phyloP scores from a whole-genome alignment of 2,797 vertebrate species.

The Lateolabrax maculatus region DNA sequence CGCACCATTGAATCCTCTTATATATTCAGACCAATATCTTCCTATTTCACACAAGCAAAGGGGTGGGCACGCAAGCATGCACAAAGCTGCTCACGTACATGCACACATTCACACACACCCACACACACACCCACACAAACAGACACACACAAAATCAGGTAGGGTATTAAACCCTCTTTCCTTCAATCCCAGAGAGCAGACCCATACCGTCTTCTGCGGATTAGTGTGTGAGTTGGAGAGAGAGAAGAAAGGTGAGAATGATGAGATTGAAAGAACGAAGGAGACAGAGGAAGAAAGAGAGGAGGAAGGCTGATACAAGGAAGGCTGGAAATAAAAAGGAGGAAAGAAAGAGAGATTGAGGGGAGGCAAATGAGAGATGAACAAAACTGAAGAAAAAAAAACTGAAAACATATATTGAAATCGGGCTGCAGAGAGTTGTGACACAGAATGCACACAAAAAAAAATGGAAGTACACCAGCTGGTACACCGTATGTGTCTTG shows the following conservation, averaged over 20 bases:
- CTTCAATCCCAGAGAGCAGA: slow-evolving; percentile 68
- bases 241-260: slow-evolving; percentile 45
- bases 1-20: slow-evolving; percentile 61
- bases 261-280: slow-evolving; percentile 47
- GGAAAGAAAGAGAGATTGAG: neutral
- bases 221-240: slow-evolving; percentile 62
- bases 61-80: slow-evolving; percentile 44
- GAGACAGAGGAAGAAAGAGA: slow-evolving; percentile 17
- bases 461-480: neutral
- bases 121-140: slow-evolving; percentile 25
- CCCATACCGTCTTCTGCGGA: slow-evolving; percentile 55
- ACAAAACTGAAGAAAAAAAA: neutral
- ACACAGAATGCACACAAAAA: slow-evolving; percentile 4
- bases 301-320: slow-evolving; percentile 22
- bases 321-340: neutral
- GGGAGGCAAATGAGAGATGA: slow-evolving; percentile 32
- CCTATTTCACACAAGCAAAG: slow-evolving; percentile 65
- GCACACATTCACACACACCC: slow-evolving; percentile 26
- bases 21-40: slow-evolving; percentile 77
- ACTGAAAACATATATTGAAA: slow-evolving; percentile 6
- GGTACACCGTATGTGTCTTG: neutral
- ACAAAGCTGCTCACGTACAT: slow-evolving; percentile 44
- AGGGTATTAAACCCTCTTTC: slow-evolving; percentile 68
- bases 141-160: slow-evolving; percentile 31
- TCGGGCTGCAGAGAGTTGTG: slow-evolving; percentile 14